phyloP scores from a whole-genome alignment of 1,140 invertebrate genomes.

The Achatina immaculata region DNA sequence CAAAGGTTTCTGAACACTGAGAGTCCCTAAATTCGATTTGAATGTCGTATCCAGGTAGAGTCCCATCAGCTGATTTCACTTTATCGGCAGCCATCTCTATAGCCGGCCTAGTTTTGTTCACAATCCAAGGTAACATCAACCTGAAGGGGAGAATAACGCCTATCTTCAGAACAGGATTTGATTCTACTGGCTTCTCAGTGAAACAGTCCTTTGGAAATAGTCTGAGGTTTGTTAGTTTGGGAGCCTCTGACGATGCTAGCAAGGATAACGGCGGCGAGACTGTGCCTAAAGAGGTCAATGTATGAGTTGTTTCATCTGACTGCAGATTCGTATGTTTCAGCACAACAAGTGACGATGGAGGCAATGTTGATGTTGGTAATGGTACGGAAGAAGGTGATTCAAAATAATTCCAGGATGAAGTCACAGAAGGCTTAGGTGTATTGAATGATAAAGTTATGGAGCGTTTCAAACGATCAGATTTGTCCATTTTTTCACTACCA shows the following conservation, averaged over 20 bases:
- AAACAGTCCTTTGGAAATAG: neutral
- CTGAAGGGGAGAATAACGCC: slow-evolving; percentile 48
- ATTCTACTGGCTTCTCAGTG: neutral
- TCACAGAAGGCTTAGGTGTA: neutral
- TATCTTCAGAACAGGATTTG: slow-evolving; percentile 39
- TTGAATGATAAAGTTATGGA: neutral
- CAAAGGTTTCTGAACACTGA: slow-evolving; percentile 58
- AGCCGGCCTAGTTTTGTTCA: slow-evolving; percentile 53
- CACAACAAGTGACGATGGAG: neutral
- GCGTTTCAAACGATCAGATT: neutral
- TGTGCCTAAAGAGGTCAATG: neutral
- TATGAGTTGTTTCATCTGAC: neutral
- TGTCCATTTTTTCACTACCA: neutral
- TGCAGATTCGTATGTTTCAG: neutral
- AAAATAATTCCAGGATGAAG: neutral
- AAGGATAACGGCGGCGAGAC: neutral
- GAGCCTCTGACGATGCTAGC: neutral
- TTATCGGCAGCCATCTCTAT: slow-evolving; percentile 56
- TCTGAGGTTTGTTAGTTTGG: neutral
- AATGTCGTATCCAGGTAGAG: slow-evolving; percentile 47
- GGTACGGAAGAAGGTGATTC: neutral
- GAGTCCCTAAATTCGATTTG: slow-evolving; percentile 54
- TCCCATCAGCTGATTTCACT: slow-evolving; percentile 27
- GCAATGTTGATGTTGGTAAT: neutral
- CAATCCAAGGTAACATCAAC: slow-evolving; percentile 43